Evolutionary conservation across 1,140 invertebrate genomes (phyloP), one percentile per base, ranked within the genome.

Genomic region (Latrodectus geometricus): DNA sequence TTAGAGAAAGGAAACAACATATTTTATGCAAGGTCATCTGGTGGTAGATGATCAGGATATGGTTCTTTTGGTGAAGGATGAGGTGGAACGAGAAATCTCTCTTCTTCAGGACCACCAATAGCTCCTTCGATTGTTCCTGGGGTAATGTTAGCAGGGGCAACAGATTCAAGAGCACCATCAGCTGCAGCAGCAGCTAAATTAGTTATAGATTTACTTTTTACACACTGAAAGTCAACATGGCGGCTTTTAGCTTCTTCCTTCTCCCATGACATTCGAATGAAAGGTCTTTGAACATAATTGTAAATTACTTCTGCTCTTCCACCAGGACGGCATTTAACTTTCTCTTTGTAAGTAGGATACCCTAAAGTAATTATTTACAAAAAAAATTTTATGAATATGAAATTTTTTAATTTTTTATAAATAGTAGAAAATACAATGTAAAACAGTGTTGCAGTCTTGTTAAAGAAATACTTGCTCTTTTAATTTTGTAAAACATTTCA

Each of bases 191-290:
- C 96, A 0, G 96, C 96, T 61, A 98, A 92, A 92, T 98, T 98
- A 5, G 97, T 98, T 0, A 97, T 96, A 0, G 96, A 97, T 90
- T 98, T 98, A 0, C 96, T 97, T 91, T 97, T 97, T 14, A 98
- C 96, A 90, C 97, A 98, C 92, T 98, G 95, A 91, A 99, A 99
- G 91, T 99, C 99, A 0, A 99, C 99, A 91, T 99, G 99, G 9
- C 99, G 94, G 91, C 97, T 98, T 90, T 99, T 99, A 0, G 98
- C 98, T 91, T 99, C 99, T 90, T 99, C 98, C 89, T 99, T 99
- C 91, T 99, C 99, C 99, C 99, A 99, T 0, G 98, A 99, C 97
- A 99, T 99, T 89, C 98, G 97, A 70, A 99, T 97, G 91, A 99
- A 99, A 0, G 99, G 98, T n/a, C 99, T 93, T 90, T 99, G 99